Percentiles rank a stretch among this genome's conserved stretches.
These are phyloP conservation scores for Drosophila bocqueti DNA, from an alignment of 1,140 invertebrate genomes.

Conservation along the genomic window DNA sequence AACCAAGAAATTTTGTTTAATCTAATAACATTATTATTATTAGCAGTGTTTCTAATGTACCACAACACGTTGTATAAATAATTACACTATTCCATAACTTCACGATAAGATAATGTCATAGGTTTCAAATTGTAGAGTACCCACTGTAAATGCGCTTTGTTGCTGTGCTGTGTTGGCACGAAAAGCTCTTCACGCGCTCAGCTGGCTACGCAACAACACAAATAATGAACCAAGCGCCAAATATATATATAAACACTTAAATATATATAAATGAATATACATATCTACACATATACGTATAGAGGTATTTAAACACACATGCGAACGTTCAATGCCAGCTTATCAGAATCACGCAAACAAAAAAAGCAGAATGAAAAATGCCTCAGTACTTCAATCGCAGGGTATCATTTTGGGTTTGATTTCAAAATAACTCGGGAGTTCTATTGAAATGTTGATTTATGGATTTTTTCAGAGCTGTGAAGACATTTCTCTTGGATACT, in stretches of 20 bases:
- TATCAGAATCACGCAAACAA: conserved; percentile 54
- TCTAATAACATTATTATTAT: background rate
- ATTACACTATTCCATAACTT: too few relatives aligned
- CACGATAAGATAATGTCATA: background rate
- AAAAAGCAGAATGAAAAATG: background rate
- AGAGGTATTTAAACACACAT: conserved; percentile 8
- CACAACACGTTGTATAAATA: background rate
- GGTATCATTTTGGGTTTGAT: conserved; percentile 5
- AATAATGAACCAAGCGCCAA: conserved; percentile 23
- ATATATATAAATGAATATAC: conserved; percentile 19
- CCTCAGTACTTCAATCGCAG: background rate
- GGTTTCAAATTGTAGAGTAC: background rate
- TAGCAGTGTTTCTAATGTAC: background rate
- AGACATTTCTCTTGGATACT: background rate
- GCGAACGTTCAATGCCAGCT: conserved; percentile 69
- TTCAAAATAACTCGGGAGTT: background rate
- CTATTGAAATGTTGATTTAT: background rate
- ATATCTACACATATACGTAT: background rate
- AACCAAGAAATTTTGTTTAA: background rate
- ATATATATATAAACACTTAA: conserved; percentile 23
- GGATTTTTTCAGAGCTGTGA: background rate
- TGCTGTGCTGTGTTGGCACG: conserved; percentile 72
- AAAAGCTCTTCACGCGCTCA: conserved; percentile 75
- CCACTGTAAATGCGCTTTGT: conserved; percentile 49
- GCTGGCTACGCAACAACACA: conserved; percentile 55